A percentile compares a stretch with the other conserved stretches of the same genome.
phyloP scores from a whole-genome alignment of 2,113 vertebrate genomes.

The Leptodactylus fuscus region DNA sequence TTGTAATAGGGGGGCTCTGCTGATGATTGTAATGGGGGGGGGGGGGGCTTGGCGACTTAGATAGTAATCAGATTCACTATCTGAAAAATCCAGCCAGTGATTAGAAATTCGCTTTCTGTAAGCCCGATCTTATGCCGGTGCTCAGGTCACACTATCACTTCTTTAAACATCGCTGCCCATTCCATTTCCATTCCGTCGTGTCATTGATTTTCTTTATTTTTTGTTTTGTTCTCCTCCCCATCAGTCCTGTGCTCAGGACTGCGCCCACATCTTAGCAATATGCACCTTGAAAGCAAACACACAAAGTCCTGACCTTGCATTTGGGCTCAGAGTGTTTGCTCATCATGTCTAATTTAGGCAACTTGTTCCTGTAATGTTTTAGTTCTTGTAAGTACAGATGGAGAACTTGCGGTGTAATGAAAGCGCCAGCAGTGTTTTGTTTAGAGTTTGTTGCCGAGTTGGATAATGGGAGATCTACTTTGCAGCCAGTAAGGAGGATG shows the following conservation, averaged over 20 bases:
- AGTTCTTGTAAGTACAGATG: slow-evolving; percentile 13
- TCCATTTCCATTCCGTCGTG: neutral
- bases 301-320: neutral
- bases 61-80: too few relatives aligned
- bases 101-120: neutral
- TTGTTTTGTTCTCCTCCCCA: neutral
- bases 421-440: slow-evolving; percentile 5
- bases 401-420: neutral
- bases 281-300: neutral
- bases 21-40: too few relatives aligned
- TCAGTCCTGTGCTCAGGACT: neutral
- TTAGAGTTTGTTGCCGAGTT: slow-evolving; percentile 30
- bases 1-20: too few relatives aligned
- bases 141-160: neutral
- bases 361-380: neutral
- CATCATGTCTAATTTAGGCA: neutral
- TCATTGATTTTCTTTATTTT: neutral
- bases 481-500: slow-evolving; percentile 20
- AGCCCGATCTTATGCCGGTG: neutral
- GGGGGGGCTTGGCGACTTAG: too few relatives aligned
- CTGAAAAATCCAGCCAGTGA: too few relatives aligned
- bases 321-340: slow-evolving; percentile 1
- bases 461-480: neutral
- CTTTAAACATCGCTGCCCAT: neutral
- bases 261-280: neutral